Conservation (phyloP, 2,113 vertebrate genomes). For the Platanista minor region DNA sequence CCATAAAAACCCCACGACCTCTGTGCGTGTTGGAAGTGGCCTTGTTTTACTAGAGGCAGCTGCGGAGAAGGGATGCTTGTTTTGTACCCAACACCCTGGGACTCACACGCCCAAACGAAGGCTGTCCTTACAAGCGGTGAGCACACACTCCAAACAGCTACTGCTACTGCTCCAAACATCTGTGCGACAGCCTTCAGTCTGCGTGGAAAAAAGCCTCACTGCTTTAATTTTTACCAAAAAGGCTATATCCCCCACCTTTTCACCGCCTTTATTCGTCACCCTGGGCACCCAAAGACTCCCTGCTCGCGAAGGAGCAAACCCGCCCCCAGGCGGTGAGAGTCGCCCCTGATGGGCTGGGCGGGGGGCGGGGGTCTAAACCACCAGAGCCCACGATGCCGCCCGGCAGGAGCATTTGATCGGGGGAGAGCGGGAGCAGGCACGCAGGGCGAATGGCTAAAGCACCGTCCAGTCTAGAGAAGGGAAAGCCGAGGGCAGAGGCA, state of each 20-base stretch:
- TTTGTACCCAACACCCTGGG: slow-evolving; percentile 17
- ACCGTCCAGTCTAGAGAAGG: background rate
- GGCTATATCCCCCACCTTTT: background rate
- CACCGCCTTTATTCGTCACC: background rate
- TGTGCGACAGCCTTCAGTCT: background rate
- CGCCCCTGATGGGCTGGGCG: background rate
- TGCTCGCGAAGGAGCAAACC: background rate
- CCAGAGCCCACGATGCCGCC: background rate
- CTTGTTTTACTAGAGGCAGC: background rate
- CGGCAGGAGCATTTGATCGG: background rate
- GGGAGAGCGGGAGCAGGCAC: background rate
- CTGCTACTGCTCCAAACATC: background rate
- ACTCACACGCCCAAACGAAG: slow-evolving; percentile 23
- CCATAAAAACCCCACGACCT: background rate
- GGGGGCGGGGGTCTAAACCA: background rate
- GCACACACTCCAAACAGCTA: background rate
- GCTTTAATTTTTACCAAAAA: slow-evolving; percentile 22
- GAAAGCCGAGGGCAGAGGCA: background rate
- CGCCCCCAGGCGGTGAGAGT: background rate
- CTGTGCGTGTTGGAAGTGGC: background rate
- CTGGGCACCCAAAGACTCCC: background rate
- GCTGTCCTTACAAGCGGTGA: background rate
- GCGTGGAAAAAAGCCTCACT: background rate
- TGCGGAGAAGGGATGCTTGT: background rate
- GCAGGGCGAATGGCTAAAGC: background rate